Base-by-base conservation (phyloP, 1,140 invertebrate species). In the Monomorium pharaonis region DNA sequence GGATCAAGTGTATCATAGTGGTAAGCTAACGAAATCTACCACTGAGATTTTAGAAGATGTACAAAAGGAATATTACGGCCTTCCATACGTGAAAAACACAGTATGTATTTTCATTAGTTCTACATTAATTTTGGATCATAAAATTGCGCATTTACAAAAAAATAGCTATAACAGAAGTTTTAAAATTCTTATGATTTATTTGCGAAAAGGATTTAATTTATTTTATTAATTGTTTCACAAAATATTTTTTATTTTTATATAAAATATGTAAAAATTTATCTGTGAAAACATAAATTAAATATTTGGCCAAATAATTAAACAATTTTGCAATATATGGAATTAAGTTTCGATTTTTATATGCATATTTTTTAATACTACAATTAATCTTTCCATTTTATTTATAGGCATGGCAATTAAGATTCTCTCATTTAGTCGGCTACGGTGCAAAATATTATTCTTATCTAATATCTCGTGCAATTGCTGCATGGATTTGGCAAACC, bases 381-480 rank as follows among this genome's bases (percentile, higher is more conserved):
- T 42, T 84, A 10, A 67, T 67, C 18, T 78, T 18, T 3, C 7
- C 30, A 24, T 42, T 47, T 54, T 70, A 47, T 90, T 94, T 94
- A 30, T 91, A 97, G 96, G 98, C 99, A 14, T 99, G 98, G 98
- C 99, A 99, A 93, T 96, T 99, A 84, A 96, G 99, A 67, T 99
- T 99, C 96, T 98, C 98, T 80, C 99, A 99, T 95, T 95, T 99
- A 44, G 98, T 99, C 7, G 98, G 99, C 3, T 99, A 99, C 94
- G 99, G 99, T 44, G 99, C 98, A 0, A 99, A 99, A 95, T 99
- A 99, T 95, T 99, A 99, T 94, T 98, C 99, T 0, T 99, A 99
- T 95, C 95, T 99, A 65, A 97, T 99, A 91, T 99, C 99, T 0
- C 96, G 98, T 89, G 98, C 99, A 27, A 97, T 99, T 54, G 99